Conservation (phyloP, 2,113 vertebrate genomes). For the Cheirogaleus medius region DNA sequence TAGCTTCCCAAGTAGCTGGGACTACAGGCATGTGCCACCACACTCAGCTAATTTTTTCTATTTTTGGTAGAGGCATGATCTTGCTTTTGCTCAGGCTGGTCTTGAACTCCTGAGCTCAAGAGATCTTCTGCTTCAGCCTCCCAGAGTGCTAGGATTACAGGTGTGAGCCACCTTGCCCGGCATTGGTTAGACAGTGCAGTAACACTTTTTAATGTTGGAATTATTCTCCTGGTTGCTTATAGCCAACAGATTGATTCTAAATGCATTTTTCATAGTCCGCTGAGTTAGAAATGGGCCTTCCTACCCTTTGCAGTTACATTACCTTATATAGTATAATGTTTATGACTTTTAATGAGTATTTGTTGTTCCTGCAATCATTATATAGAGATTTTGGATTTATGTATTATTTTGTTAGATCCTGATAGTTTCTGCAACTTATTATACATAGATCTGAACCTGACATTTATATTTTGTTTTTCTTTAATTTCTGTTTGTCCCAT, state of each 20-base stretch:
- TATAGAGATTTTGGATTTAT: not conserved
- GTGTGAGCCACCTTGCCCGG: too few species aligned
- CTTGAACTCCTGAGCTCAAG: too few species aligned
- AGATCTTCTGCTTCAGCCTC: too few species aligned
- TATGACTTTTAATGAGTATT: constrained; percentile 33
- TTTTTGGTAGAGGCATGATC: too few species aligned
- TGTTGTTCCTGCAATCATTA: constrained; percentile 17
- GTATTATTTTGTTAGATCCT: constrained; percentile 8
- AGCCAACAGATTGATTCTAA: constrained; percentile 3
- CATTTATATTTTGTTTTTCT: constrained; percentile 48
- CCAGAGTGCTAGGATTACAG: too few species aligned
- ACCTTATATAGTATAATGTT: not conserved
- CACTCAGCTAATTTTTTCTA: too few species aligned
- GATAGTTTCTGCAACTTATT: constrained; percentile 51
- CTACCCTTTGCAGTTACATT: not conserved
- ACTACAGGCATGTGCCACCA: not conserved
- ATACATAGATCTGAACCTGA: not conserved
- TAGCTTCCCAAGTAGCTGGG: not conserved
- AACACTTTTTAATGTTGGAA: not conserved
- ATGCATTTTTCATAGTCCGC: not conserved
- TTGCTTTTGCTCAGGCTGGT: too few species aligned
- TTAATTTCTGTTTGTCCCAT: constrained; percentile 45
- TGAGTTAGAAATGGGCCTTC: not conserved
- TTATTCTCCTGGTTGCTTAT: not conserved
- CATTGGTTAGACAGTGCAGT: not conserved